Evolutionary conservation across 2,113 vertebrate species (phyloP), one percentile per base, ranked within the genome.

Genomic region (Aegithalos caudatus): DNA sequence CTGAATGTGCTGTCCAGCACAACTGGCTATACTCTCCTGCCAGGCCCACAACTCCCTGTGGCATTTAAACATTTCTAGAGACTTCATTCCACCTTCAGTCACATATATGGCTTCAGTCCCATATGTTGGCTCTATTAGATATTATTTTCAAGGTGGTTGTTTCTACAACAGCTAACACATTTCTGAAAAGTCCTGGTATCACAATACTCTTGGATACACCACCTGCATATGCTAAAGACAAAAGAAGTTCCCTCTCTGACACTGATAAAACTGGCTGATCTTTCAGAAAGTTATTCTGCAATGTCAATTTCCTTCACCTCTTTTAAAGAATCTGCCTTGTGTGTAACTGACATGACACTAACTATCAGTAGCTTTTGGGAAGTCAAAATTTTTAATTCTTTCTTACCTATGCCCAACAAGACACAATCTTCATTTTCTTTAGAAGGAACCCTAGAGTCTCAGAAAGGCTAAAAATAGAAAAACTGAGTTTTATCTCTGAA

Each of bases 391-490:
- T 70, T 67, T 56, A 37, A 54, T 76, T 69, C 7, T 93, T 91
- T 84, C 95, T 92, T 97, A 98, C 95, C 96, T 33, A 50, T 24
- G 31, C 64, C 78, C 8, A 82, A 33, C 2, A 38, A 62, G 38
- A 65, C 58, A 65, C 3, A 14, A 65, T 84, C 95, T 92, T 96
- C 84, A 7, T 72, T 73, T 88, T 92, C 95, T 44, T 67, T 81
- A 74, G 16, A 79, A 37, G 73, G 88, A 85, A 42, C 10, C n/a
- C 48, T 40, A 20, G 18, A 57, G 44, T 79, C 95, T 79, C 0
- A 2, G 28, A 66, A 64, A 77, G 23, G 6, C 97, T 98, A 88
- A 65, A 88, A 94, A 77, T 76, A 88, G 89, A n/a, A 94, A 94
- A 96, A 20, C 9, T 64, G 13, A 86, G 37, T 14, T 50, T 3